phyloP scores from a whole-genome alignment of 1,140 invertebrate species.

The Drosophila funebris region DNA sequence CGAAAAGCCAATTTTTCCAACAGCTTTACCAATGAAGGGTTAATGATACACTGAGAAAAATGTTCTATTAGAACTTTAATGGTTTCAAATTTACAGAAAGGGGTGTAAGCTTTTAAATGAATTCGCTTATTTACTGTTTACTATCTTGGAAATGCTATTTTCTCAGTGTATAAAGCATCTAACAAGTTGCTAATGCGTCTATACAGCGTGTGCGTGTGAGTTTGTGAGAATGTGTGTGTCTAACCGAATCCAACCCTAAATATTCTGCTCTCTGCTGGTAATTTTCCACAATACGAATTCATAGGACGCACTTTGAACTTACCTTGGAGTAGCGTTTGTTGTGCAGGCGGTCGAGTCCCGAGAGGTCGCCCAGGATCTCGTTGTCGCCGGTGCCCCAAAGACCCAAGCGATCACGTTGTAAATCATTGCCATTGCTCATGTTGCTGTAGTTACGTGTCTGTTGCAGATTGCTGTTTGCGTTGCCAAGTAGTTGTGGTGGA shows the following conservation, averaged over 20 bases:
- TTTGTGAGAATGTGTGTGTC: conserved; percentile 1
- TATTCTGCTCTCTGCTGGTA: conserved; percentile 42
- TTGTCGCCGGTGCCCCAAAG: conserved; percentile 68
- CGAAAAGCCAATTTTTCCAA: not conserved
- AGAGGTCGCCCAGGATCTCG: conserved; percentile 65
- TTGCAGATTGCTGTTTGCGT: conserved; percentile 26
- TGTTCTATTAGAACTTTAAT: not conserved
- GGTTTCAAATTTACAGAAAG: too few relatives aligned
- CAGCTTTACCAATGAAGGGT: not conserved
- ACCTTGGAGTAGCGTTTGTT: conserved; percentile 78
- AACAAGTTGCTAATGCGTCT: conserved; percentile 36
- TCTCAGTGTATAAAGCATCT: conserved; percentile 24
- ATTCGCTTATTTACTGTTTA: not conserved
- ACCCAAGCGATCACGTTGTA: conserved; percentile 70
- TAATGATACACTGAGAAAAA: not conserved
- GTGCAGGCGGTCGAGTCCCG: conserved; percentile 64
- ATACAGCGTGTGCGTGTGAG: not conserved
- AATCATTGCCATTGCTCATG: conserved; percentile 38
- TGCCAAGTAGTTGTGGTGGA: conserved; percentile 24
- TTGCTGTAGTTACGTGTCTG: conserved; percentile 49
- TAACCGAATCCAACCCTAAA: conserved; percentile 27
- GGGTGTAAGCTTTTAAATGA: not conserved
- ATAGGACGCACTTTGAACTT: conserved; percentile 26
- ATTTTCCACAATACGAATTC: conserved; percentile 53
- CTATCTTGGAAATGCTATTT: not conserved